These are phyloP conservation scores for Odontocolon sp. DNA, from an alignment of 2,888 invertebrate genomes.

Conservation along the genomic window DNA sequence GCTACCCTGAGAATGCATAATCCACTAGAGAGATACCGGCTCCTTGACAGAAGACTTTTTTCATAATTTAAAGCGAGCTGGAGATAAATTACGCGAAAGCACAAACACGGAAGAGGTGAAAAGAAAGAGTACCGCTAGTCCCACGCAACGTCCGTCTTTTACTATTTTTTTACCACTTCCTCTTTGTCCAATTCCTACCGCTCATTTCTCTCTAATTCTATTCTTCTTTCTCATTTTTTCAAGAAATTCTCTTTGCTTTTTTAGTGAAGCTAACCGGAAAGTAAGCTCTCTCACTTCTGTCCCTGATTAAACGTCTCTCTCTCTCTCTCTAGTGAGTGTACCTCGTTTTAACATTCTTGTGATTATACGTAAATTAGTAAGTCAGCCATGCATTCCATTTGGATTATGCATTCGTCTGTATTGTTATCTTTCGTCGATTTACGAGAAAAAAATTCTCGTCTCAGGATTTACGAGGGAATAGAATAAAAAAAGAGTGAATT, in stretches of 20 bases:
- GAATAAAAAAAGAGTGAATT: neutral
- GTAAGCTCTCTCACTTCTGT: constrained; percentile 12
- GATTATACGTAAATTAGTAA: constrained; percentile 14
- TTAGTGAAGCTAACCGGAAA: constrained; percentile 6
- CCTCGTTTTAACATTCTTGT: constrained; percentile 17
- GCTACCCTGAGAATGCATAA: constrained; percentile 19
- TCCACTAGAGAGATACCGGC: constrained; percentile 24
- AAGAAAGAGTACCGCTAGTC: constrained; percentile 11
- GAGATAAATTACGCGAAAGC: constrained; percentile 49
- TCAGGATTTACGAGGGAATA: neutral
- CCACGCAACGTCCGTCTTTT: constrained; percentile 26
- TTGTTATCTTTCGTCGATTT: neutral
- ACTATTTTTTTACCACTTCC: neutral
- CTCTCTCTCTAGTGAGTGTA: neutral
- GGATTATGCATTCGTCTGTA: neutral
- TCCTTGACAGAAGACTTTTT: constrained; percentile 11
- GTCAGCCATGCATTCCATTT: neutral
- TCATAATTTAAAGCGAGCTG: constrained; percentile 43
- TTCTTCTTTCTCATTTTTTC: constrained; percentile 18
- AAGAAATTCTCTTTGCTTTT: constrained; percentile 3
- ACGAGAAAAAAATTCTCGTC: neutral
- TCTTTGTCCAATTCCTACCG: neutral
- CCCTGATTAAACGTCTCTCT: constrained; percentile 21
- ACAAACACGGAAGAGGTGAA: constrained; percentile 35
- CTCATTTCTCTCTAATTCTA: constrained; percentile 42